Base-by-base conservation (phyloP, 2,888 invertebrate species). In the Theretra japonica region DNA sequence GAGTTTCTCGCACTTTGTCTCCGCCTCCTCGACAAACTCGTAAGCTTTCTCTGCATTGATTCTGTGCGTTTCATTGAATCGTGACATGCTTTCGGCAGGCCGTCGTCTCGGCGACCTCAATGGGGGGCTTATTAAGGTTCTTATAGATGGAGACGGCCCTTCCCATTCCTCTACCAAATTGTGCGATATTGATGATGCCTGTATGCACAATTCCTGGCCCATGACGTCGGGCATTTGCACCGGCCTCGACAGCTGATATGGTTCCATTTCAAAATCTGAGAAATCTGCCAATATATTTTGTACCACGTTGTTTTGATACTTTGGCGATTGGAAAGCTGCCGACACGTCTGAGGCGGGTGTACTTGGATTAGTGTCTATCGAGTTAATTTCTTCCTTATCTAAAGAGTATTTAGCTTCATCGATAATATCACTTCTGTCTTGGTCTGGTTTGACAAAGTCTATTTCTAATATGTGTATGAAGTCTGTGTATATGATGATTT, bases 401-500 rank as follows among this genome's bases (percentile, higher is more conserved):
- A 89, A 79, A 30, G 86, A 83, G 75, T 82, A 88, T 82, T 91
- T 90, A 62, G 80, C 86, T n/a, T 92, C 91, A 15, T 92, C 90
- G 4, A 81, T 75, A 2, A 81, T 74, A 19, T 92, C 92, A 23
- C 75, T 83, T 68, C 82, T 86, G 11, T 91, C 89, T 71, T 90
- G 88, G 73, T 93, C 91, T 0, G 94, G 90, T 78, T 93, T 91
- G 11, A 94, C 94, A 57, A 95, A 92, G 77, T 95, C 95, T 79
- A 96, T 90, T 77, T 96, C 96, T 48, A 98, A 91, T 83, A 97
- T 97, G 82, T 98, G 97, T 79, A 98, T 96, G 90, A 97, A 97
- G 83, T 98, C 98, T 2, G 98, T 97, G 87, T 98, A 97, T 70
- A 98, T 96, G 68, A 98, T 96, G 73, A 97, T 97, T 80, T 97